Conservation (phyloP, 1,140 invertebrate genomes). For the Pomacea maculata region DNA sequence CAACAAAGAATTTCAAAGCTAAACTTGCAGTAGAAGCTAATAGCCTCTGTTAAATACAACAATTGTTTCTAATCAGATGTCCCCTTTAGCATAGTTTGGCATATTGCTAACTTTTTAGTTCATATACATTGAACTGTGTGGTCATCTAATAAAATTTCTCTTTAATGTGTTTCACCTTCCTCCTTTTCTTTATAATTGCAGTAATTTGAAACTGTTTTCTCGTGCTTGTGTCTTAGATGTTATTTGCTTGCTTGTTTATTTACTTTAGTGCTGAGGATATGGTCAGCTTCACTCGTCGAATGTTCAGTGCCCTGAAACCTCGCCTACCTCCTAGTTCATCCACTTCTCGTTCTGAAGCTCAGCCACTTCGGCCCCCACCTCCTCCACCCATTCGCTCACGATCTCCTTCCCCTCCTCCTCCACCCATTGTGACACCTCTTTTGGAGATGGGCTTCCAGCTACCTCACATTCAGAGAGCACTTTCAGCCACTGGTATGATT, state of each 20-base stretch:
- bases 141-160: no score
- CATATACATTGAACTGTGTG: no score
- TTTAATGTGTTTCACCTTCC: neutral
- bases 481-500: conserved; percentile 68
- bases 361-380: conserved; percentile 37
- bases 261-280: conserved; percentile 40
- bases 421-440: conserved; percentile 70
- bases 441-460: conserved; percentile 75
- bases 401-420: conserved; percentile 66
- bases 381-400: conserved; percentile 49
- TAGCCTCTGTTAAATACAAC: no score
- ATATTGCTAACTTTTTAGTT: no score
- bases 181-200: neutral
- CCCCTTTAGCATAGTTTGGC: no score
- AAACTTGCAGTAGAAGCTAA: no score
- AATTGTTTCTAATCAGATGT: no score
- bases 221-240: neutral
- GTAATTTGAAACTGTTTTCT: neutral
- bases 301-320: conserved; percentile 34
- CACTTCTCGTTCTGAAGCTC: conserved; percentile 20
- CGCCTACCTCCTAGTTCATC: conserved; percentile 17
- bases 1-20: no score
- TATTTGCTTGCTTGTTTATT: neutral
- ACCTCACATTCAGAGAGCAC: conserved; percentile 71
- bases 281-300: conserved; percentile 34